A percentile compares a stretch with the other conserved stretches of the same genome.
These are phyloP conservation scores for Solen grandis DNA, from an alignment of 1,140 invertebrate species.

Conservation along the genomic window DNA sequence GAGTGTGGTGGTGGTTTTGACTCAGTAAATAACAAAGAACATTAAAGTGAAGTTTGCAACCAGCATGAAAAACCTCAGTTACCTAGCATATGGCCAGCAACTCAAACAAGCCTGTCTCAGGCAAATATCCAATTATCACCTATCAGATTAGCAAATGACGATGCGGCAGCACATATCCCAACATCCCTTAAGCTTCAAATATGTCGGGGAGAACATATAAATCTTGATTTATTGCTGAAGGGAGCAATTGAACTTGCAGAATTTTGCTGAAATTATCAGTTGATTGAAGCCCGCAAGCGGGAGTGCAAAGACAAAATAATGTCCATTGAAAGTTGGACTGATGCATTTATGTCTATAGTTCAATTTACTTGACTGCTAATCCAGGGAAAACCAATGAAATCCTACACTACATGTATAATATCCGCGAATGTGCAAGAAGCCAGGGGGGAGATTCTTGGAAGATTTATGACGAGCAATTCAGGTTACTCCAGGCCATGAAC, in stretches of 20 bases:
- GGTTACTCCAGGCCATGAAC: not conserved
- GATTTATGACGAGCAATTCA: slow-evolving; percentile 23
- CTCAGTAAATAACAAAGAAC: not conserved
- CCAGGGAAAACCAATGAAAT: not conserved
- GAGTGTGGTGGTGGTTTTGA: not conserved
- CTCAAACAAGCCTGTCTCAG: not conserved
- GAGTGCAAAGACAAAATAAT: not conserved
- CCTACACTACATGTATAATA: slow-evolving; percentile 10
- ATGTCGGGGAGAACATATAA: slow-evolving; percentile 14
- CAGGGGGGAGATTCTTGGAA: slow-evolving; percentile 8
- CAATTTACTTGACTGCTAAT: not conserved
- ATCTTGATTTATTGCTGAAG: slow-evolving; percentile 5
- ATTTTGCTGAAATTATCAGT: not conserved
- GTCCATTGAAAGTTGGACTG: slow-evolving; percentile 9
- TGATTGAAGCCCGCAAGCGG: not conserved
- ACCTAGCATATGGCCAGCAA: not conserved
- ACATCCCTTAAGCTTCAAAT: not conserved
- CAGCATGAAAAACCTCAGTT: not conserved
- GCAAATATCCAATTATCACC: not conserved
- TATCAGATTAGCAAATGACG: not conserved
- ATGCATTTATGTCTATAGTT: slow-evolving; percentile 5
- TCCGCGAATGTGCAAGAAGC: not conserved
- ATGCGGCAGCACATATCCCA: not conserved
- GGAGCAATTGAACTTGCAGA: slow-evolving; percentile 8
- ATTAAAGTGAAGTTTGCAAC: not conserved